Conservation (phyloP, 1,140 invertebrate species). For the Procambarus virginalis region DNA sequence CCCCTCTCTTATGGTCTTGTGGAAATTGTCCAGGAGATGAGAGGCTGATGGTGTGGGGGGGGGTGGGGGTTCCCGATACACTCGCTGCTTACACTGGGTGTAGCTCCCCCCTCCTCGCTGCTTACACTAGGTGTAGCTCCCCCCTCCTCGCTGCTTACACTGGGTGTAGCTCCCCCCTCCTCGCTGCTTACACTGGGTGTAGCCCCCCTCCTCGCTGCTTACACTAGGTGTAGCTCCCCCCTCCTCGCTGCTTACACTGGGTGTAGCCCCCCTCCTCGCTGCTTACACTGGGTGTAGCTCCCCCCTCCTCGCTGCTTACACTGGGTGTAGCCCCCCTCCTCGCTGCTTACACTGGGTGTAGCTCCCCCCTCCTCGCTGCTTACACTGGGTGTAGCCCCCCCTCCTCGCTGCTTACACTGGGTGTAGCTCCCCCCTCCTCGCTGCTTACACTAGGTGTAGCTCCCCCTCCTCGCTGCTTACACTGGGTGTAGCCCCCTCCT, state of each 20-base stretch:
- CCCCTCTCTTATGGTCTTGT: constrained; percentile 19
- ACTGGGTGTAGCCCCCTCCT: too few relatives aligned
- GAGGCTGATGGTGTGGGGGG: constrained; percentile 12
- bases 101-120: not conserved
- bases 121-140: not conserved
- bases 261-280: not conserved
- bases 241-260: not conserved
- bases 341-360: too few relatives aligned
- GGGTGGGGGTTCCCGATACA: not conserved
- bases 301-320: not conserved
- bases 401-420: not conserved
- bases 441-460: not conserved
- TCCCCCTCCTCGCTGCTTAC: not conserved
- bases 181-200: too few relatives aligned
- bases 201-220: too few relatives aligned
- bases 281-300: not conserved
- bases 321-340: too few relatives aligned
- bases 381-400: too few relatives aligned
- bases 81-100: not conserved
- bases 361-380: too few relatives aligned
- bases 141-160: too few relatives aligned
- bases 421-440: not conserved
- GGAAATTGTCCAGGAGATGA: constrained; percentile 33
- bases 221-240: too few relatives aligned
- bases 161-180: too few relatives aligned